Evolutionary conservation across 2,797 vertebrate species (phyloP), one percentile per base, ranked within the genome.

Genomic region (Oryzias dopingdopingensis): DNA sequence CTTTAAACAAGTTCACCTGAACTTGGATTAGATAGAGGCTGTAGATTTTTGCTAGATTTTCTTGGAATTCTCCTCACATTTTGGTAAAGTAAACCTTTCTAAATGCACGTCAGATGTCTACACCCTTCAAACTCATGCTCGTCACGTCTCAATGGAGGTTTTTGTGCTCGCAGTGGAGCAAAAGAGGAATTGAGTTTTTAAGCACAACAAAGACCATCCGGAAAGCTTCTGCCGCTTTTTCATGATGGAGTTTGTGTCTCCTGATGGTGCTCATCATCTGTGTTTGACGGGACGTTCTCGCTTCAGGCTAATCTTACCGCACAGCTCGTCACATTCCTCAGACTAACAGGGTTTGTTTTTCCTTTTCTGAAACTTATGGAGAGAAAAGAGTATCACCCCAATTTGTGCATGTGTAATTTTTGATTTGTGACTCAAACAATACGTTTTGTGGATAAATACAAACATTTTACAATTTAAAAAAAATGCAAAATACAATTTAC

Each of bases 281-380:
- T 42, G 65, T 66, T 64, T 78, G 76, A 76, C 64, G 54, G 76
- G 67, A 52, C 47, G 59, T 68, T 69, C 75, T 87, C 59, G 60
- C 82, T 75, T 52, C 16, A 15, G 80, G 83, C 80, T 79, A 84
- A 80, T 72, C 52, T 81, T 74, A 62, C 71, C 75, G 70, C 71
- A 65, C 76, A 79, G 68, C 85, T 76, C 50, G 44, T 61, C 59
- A 52, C 42, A 14, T 52, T 46, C 41, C 37, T 37, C 32, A 12
- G 32, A 12, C 10, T 13, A n/a, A 41, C 69, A 50, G 65, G 41
- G 37, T 75, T 49, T 65, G 65, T 37, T 37, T 32, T 32, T 8
- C 3, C 29, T 32, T 10, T 12, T 37, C 32, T 37, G 32, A 37
- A 26, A 26, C 6, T 26, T 22, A 22, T 3, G 20, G 20, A 22